Conservation (phyloP, 2,113 vertebrate genomes). For the Diphyllodes magnificus region DNA sequence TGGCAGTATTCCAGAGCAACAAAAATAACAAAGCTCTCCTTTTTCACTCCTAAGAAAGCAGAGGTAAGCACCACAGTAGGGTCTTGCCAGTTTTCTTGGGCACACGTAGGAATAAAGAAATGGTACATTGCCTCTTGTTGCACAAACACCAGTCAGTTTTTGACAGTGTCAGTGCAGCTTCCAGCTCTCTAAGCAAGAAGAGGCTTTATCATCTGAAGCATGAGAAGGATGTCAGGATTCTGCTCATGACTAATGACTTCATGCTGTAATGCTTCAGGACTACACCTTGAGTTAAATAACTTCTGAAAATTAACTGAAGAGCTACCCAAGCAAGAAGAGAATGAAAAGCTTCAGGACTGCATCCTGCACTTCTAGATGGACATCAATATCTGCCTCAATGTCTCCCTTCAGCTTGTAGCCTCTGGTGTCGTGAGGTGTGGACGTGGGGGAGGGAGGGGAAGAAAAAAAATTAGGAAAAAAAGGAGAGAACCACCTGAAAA, state of each 20-base stretch:
- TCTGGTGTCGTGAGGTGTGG: background rate
- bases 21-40: background rate
- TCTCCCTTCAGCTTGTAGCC: background rate
- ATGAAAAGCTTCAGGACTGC: background rate
- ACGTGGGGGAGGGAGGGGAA: accelerated
- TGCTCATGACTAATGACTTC: slow-evolving; percentile 32
- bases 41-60: background rate
- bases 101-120: background rate
- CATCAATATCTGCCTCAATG: background rate
- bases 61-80: background rate
- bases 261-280: slow-evolving; percentile 11
- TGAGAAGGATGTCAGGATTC: slow-evolving; percentile 13
- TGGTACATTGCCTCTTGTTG: background rate
- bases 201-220: background rate
- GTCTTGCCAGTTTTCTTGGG: background rate
- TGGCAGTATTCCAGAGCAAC: background rate
- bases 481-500: background rate
- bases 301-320: slow-evolving; percentile 33
- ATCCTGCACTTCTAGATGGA: background rate
- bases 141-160: background rate
- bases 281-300: slow-evolving; percentile 17
- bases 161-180: background rate
- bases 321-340: slow-evolving; percentile 1
- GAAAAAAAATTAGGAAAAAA: background rate
- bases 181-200: background rate